Percentiles rank a stretch among this genome's conserved stretches.
Evolutionary conservation across 2,113 vertebrate species (phyloP).

Genomic region (Cyprichromis sp.): DNA sequence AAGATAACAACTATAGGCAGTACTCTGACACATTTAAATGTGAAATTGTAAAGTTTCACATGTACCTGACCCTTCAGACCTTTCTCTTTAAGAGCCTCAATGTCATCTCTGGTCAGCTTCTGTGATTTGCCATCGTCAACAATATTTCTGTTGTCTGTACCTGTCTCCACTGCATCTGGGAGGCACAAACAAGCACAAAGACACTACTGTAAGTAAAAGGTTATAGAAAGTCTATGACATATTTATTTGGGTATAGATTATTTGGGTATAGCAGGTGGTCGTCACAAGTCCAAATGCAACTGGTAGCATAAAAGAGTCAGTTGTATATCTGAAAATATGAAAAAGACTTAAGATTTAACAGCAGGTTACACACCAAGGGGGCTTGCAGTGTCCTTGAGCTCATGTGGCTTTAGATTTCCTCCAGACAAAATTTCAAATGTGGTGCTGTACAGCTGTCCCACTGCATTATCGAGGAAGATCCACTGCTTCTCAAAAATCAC

Average conservation of each 20-base stretch:
- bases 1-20: not conserved
- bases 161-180: conserved; percentile 86
- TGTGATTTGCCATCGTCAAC: conserved; percentile 95
- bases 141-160: conserved; percentile 95
- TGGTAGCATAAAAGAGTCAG: not conserved
- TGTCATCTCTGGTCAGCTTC: conserved; percentile 95
- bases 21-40: not conserved
- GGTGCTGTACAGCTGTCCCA: conserved; percentile 83
- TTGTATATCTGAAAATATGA: not conserved
- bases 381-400: conserved; percentile 57
- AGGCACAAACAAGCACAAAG: not conserved
- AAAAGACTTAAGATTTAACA: not conserved
- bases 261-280: fast-evolving
- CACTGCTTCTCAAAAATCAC: conserved; percentile 95
- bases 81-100: conserved; percentile 93
- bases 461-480: conserved; percentile 86
- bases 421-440: conserved; percentile 84
- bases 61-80: conserved; percentile 94
- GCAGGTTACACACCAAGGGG: conserved; percentile 68
- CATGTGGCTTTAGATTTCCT: conserved; percentile 79
- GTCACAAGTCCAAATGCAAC: not conserved
- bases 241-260: not conserved
- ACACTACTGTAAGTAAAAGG: not conserved
- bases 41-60: not conserved
- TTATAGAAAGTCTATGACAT: not conserved